Conservation (phyloP, 2,888 invertebrate genomes). For the Gymnoscelis rufifasciata region DNA sequence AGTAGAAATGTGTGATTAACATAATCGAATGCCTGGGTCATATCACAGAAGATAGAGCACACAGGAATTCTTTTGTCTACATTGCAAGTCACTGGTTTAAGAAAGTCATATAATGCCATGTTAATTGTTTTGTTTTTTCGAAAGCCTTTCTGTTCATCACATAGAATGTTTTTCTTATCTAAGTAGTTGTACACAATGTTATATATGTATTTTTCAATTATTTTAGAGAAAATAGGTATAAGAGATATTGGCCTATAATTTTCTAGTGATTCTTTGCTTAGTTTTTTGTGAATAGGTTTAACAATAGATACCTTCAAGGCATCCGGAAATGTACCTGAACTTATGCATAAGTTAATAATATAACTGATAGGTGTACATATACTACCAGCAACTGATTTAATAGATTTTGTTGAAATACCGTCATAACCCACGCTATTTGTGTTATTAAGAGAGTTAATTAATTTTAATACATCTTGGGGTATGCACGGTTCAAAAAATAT, state of each 20-base stretch:
- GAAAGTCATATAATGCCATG: neutral
- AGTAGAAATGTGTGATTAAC: neutral
- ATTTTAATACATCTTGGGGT: neutral
- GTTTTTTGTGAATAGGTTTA: neutral
- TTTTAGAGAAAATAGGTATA: neutral
- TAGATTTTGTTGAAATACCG: neutral
- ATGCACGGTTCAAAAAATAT: neutral
- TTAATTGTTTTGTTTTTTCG: no score
- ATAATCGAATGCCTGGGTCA: neutral
- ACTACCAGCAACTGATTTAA: neutral
- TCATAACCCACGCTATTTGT: neutral
- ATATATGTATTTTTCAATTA: neutral
- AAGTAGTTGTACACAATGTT: neutral
- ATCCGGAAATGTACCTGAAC: neutral
- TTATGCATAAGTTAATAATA: neutral
- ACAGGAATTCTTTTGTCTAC: neutral
- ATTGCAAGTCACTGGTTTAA: neutral
- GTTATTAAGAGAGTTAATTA: neutral
- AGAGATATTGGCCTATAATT: neutral
- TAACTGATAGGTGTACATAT: neutral
- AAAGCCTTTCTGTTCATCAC: neutral
- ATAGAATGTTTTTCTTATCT: neutral
- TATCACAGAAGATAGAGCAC: neutral
- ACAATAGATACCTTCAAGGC: neutral
- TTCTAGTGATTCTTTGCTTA: neutral